These are phyloP conservation scores for Hylyphantes graminicola DNA, from an alignment of 1,140 invertebrate genomes.

Conservation along the genomic window DNA sequence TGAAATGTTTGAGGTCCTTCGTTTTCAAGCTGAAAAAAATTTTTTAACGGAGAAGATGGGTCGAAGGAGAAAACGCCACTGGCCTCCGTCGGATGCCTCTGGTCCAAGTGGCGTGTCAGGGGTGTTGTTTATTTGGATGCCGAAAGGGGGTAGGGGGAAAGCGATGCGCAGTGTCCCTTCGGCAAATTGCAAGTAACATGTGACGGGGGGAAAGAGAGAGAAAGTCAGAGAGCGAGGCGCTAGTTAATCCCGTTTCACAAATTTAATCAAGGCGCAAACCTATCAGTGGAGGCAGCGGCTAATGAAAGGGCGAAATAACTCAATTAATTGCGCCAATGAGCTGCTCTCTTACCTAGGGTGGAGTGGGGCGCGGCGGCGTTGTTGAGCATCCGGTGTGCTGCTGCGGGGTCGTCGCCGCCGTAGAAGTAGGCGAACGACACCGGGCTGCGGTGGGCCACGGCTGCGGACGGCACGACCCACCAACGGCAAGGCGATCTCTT, in stretches of 20 bases:
- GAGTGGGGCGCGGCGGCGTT: slow-evolving; percentile 29
- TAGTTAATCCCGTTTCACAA: slow-evolving; percentile 63
- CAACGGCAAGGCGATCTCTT: background rate
- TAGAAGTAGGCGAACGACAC: slow-evolving; percentile 57
- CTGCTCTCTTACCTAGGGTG: background rate
- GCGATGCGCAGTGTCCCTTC: background rate
- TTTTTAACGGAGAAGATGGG: background rate
- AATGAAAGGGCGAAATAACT: slow-evolving; percentile 62
- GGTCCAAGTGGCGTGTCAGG: slow-evolving; percentile 32
- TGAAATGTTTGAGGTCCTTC: too few species aligned
- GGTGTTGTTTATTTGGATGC: slow-evolving; percentile 58
- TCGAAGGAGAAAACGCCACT: background rate
- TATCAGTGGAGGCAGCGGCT: slow-evolving; percentile 62
- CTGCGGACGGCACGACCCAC: slow-evolving; percentile 49
- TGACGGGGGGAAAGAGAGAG: background rate
- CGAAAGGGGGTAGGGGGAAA: slow-evolving; percentile 10
- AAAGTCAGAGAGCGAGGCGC: slow-evolving; percentile 28
- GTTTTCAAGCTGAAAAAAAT: too few species aligned
- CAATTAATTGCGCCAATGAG: slow-evolving; percentile 62
- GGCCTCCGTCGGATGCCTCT: background rate
- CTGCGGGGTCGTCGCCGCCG: slow-evolving; percentile 29
- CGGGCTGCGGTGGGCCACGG: slow-evolving; percentile 55
- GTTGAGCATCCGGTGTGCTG: slow-evolving; percentile 57
- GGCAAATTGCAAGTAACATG: slow-evolving; percentile 51
- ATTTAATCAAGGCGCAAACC: slow-evolving; percentile 63